phyloP scores from a whole-genome alignment of 2,888 invertebrate species.

The Epinotia brunnichana region DNA sequence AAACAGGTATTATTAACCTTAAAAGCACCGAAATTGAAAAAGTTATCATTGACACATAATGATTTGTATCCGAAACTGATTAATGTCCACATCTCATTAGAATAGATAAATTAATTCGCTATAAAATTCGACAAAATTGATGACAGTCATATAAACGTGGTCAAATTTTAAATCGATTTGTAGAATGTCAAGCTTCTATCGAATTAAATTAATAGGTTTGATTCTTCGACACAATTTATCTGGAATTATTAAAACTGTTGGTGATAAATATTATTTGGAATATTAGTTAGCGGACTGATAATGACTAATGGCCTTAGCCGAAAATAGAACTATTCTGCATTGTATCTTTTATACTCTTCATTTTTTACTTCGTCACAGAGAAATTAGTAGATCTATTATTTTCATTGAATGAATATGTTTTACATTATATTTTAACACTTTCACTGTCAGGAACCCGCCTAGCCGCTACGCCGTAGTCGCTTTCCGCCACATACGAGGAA shows the following conservation, averaged over 20 bases:
- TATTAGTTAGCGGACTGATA: not conserved
- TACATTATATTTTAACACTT: too few species aligned
- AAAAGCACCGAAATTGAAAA: constrained; percentile 25
- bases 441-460: too few species aligned
- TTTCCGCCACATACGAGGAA: too few species aligned
- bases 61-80: constrained; percentile 32
- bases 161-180: constrained; percentile 36
- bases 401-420: not conserved
- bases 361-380: not conserved
- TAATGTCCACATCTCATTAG: constrained; percentile 36
- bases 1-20: constrained; percentile 9
- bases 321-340: not conserved
- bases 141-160: constrained; percentile 36
- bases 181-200: constrained; percentile 33
- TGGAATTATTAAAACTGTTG: constrained; percentile 7
- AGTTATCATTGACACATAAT: constrained; percentile 25
- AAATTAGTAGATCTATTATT: not conserved
- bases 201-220: constrained; percentile 26
- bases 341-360: not conserved
- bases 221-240: constrained; percentile 15
- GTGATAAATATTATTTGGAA: not conserved
- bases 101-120: constrained; percentile 34
- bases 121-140: constrained; percentile 27
- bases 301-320: not conserved
- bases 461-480: too few species aligned